phyloP scores from a whole-genome alignment of 1,140 invertebrate genomes.

The Leptestheria dahalacensis region DNA sequence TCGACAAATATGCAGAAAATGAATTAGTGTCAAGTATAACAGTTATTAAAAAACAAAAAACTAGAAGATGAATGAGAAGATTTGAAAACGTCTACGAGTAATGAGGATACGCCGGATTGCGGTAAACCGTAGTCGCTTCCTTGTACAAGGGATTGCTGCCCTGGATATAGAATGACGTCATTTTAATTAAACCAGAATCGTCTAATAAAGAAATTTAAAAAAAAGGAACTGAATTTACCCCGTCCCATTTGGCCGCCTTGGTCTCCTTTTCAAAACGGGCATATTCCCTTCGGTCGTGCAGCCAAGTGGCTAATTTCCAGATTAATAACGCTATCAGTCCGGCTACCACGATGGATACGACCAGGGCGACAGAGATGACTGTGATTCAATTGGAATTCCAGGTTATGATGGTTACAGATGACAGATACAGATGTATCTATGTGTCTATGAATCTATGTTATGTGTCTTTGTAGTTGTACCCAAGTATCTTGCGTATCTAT shows the following conservation, averaged over 20 bases:
- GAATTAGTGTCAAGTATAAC: too few relatives aligned
- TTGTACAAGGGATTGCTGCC: neutral
- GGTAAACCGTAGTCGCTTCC: neutral
- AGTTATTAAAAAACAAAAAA: too few relatives aligned
- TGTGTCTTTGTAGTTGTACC: too few relatives aligned
- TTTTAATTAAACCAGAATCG: too few relatives aligned
- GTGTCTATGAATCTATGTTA: too few relatives aligned
- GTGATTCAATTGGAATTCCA: neutral
- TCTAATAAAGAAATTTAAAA: too few relatives aligned
- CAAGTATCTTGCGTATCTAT: too few relatives aligned
- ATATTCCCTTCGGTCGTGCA: conserved; percentile 89
- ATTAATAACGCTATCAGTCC: conserved; percentile 36
- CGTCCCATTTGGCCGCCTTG: conserved; percentile 84
- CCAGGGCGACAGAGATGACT: neutral
- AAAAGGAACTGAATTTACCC: too few relatives aligned
- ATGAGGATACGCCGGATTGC: neutral
- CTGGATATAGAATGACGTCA: neutral
- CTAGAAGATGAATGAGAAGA: too few relatives aligned
- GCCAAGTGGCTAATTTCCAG: conserved; percentile 91
- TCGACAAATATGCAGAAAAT: too few relatives aligned
- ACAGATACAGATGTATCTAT: too few relatives aligned
- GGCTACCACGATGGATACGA: neutral
- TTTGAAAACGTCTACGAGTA: neutral
- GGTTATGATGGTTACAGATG: neutral
- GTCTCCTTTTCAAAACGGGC: conserved; percentile 92